Conservation (phyloP, 23 tunicate species). For the Trididemnum miniatum region DNA sequence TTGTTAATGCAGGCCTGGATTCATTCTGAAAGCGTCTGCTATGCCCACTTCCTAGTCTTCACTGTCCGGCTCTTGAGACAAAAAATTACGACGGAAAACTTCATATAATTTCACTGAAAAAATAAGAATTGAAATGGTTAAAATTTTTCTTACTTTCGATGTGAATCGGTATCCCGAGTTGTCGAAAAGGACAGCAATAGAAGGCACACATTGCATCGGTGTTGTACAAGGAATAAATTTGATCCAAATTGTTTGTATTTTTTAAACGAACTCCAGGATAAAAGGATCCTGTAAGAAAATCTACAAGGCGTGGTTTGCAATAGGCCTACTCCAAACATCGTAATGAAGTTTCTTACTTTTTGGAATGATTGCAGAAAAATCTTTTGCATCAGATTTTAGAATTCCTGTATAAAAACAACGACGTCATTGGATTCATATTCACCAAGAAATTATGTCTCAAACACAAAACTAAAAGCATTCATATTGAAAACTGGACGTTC, state of each 20-base stretch:
- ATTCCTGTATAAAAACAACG: not conserved
- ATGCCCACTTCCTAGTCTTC: too few relatives aligned
- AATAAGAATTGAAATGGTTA: too few relatives aligned
- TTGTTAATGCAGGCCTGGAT: too few relatives aligned
- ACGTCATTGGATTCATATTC: too few relatives aligned
- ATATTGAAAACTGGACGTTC: too few relatives aligned
- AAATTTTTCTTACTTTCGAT: not conserved
- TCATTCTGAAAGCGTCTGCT: too few relatives aligned
- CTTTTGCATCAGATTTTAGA: not conserved
- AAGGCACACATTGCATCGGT: conserved; percentile 36
- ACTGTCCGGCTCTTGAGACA: too few relatives aligned
- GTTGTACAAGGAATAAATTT: conserved; percentile 6
- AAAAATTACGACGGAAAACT: too few relatives aligned
- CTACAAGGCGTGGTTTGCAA: not conserved
- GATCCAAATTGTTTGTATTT: not conserved
- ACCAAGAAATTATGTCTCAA: too few relatives aligned
- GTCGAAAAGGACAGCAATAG: conserved; percentile 44
- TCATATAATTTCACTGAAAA: too few relatives aligned
- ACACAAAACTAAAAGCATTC: too few relatives aligned
- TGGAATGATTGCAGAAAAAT: not conserved
- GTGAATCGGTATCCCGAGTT: not conserved
- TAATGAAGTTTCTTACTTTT: not conserved
- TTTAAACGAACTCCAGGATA: not conserved
- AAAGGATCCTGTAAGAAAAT: not conserved
- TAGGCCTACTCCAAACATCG: not conserved